These are phyloP conservation scores for Andrena chrysosceles DNA, from an alignment of 2,888 invertebrate genomes.

Conservation along the genomic window DNA sequence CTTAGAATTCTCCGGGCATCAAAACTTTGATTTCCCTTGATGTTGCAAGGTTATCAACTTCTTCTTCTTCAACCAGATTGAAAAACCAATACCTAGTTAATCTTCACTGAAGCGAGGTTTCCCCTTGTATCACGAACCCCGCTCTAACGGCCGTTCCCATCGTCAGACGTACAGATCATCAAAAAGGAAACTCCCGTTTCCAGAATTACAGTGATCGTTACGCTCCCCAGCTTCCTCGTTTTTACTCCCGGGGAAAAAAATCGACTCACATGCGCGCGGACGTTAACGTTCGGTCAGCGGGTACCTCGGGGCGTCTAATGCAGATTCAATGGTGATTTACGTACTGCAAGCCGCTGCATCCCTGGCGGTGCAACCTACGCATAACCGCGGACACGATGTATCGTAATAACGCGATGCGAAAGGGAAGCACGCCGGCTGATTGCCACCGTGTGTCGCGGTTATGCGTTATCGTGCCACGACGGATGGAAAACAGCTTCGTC, in stretches of 20 bases:
- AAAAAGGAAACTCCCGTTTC: conserved; percentile 24
- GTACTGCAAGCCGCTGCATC: conserved; percentile 27
- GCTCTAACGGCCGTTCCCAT: conserved; percentile 18
- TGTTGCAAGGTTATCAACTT: background rate
- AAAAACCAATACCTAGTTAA: background rate
- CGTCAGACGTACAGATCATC: background rate
- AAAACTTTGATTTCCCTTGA: background rate
- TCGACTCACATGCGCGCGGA: conserved; percentile 33
- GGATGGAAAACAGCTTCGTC: conserved; percentile 24
- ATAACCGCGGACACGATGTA: conserved; percentile 43
- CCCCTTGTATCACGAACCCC: background rate
- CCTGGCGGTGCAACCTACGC: conserved; percentile 32
- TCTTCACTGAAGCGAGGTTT: background rate
- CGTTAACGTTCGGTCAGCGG: conserved; percentile 26
- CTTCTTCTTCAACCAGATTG: background rate
- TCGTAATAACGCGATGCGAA: conserved; percentile 60
- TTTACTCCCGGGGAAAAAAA: conserved; percentile 43
- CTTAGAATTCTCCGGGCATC: background rate
- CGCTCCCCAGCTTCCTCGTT: conserved; percentile 17
- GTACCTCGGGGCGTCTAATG: conserved; percentile 35
- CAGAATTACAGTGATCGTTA: conserved; percentile 63
- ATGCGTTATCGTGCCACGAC: conserved; percentile 27
- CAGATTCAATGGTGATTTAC: conserved; percentile 40
- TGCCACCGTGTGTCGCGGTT: conserved; percentile 57
- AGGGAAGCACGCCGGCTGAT: conserved; percentile 49